phyloP scores from a whole-genome alignment of 2,888 invertebrate genomes.

The Empis livida region DNA sequence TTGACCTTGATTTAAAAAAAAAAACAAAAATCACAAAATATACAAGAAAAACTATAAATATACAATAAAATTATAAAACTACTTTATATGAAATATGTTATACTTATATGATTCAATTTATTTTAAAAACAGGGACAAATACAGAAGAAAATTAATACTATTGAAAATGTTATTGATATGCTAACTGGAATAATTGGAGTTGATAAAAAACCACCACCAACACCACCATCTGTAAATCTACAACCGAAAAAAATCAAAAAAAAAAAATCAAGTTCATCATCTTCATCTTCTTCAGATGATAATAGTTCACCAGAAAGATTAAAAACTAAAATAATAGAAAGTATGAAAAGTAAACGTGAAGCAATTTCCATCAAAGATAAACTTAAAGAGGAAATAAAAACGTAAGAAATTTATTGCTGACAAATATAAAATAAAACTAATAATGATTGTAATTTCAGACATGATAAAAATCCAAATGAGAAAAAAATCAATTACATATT shows the following conservation, averaged over 20 bases:
- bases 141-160: slow-evolving; percentile 45
- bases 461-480: slow-evolving; percentile 10
- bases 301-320: slow-evolving; percentile 32
- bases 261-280: slow-evolving; percentile 20
- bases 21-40: neutral
- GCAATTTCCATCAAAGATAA: slow-evolving; percentile 10
- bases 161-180: slow-evolving; percentile 80
- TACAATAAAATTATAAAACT: slow-evolving; percentile 10
- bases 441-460: slow-evolving; percentile 6
- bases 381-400: slow-evolving; percentile 11
- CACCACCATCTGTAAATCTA: slow-evolving; percentile 1
- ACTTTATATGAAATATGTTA: slow-evolving; percentile 6
- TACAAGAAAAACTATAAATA: slow-evolving; percentile 13
- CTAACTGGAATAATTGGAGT: slow-evolving; percentile 73
- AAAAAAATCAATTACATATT: slow-evolving; percentile 63
- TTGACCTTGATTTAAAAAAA: neutral
- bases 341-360: slow-evolving; percentile 27
- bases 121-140: slow-evolving; percentile 28
- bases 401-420: too few species aligned
- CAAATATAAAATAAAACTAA: too few species aligned
- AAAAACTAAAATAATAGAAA: slow-evolving; percentile 33
- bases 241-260: slow-evolving; percentile 9
- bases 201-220: slow-evolving; percentile 28
- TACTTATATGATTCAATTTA: slow-evolving; percentile 5
- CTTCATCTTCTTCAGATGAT: slow-evolving; percentile 20